phyloP scores from a whole-genome alignment of 2,888 invertebrate genomes.

The Apodemia zela region DNA sequence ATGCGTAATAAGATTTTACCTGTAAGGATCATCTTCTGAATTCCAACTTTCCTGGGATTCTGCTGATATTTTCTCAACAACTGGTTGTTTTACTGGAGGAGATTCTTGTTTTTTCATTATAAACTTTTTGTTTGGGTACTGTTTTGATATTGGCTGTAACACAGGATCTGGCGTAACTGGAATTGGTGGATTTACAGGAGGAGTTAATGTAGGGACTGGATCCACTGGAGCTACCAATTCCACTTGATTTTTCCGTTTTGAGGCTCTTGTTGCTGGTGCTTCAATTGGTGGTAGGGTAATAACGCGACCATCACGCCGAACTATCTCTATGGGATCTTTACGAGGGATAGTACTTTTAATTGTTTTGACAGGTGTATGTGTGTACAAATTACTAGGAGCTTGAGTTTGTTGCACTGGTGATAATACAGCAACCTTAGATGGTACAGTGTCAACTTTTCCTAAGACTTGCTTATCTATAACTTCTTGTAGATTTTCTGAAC shows the following conservation, averaged over 20 bases:
- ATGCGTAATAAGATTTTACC: constrained; percentile 56
- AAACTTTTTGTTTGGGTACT: constrained; percentile 62
- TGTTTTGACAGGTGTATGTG: constrained; percentile 50
- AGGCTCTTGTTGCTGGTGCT: constrained; percentile 89
- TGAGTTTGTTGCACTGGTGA: constrained; percentile 41
- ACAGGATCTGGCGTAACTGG: constrained; percentile 52
- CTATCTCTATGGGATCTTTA: constrained; percentile 85
- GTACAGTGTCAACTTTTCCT: constrained; percentile 63
- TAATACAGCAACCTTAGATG: constrained; percentile 41
- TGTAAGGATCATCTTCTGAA: constrained; percentile 96
- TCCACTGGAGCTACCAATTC: constrained; percentile 35
- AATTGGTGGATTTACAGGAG: constrained; percentile 34
- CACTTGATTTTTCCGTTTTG: constrained; percentile 82
- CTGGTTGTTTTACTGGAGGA: constrained; percentile 19
- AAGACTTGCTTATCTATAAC: constrained; percentile 85
- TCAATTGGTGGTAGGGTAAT: constrained; percentile 91
- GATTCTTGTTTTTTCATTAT: constrained; percentile 52
- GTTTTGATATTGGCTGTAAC: constrained; percentile 52
- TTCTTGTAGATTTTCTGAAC: constrained; percentile 84
- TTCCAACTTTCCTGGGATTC: constrained; percentile 85
- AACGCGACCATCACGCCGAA: constrained; percentile 86
- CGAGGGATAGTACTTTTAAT: constrained; percentile 48
- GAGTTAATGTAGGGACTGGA: constrained; percentile 37
- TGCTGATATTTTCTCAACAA: constrained; percentile 60
- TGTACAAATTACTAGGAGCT: constrained; percentile 42